Conservation (phyloP, 2,113 vertebrate genomes). For the Barnardius zonarius region DNA sequence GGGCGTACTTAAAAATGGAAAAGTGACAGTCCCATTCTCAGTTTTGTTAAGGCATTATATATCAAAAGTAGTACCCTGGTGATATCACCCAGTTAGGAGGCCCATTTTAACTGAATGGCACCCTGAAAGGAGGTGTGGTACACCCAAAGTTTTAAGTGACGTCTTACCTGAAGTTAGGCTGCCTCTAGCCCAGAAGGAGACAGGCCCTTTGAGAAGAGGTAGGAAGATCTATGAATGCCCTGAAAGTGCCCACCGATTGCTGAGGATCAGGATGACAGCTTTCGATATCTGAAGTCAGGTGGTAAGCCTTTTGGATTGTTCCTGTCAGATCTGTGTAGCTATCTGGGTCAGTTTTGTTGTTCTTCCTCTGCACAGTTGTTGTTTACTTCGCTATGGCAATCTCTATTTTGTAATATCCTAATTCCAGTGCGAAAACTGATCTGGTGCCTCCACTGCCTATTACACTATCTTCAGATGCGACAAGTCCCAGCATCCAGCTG, state of each 20-base stretch:
- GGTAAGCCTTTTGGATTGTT: not conserved
- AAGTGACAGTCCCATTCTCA: not conserved
- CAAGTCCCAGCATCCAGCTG: conserved; percentile 52
- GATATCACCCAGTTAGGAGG: not conserved
- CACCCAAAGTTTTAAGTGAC: not conserved
- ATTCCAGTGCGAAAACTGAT: conserved; percentile 79
- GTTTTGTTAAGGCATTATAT: not conserved
- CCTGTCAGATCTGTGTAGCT: not conserved
- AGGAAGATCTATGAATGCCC: not conserved
- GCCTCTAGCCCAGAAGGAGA: not conserved
- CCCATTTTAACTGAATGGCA: not conserved
- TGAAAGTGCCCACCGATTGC: not conserved
- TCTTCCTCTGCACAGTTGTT: not conserved
- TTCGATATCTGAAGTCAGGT: not conserved
- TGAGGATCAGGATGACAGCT: not conserved
- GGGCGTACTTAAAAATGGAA: not conserved
- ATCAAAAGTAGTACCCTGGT: not conserved
- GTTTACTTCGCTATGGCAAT: not conserved
- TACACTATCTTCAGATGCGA: conserved; percentile 80
- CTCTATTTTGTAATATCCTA: not conserved
- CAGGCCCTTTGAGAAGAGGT: not conserved
- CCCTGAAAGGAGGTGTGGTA: not conserved
- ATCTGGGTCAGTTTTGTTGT: not conserved
- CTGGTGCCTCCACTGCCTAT: conserved; percentile 85
- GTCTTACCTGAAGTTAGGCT: not conserved